Conservation (phyloP, 2,797 vertebrate genomes). For the Nannoperca obscura region DNA sequence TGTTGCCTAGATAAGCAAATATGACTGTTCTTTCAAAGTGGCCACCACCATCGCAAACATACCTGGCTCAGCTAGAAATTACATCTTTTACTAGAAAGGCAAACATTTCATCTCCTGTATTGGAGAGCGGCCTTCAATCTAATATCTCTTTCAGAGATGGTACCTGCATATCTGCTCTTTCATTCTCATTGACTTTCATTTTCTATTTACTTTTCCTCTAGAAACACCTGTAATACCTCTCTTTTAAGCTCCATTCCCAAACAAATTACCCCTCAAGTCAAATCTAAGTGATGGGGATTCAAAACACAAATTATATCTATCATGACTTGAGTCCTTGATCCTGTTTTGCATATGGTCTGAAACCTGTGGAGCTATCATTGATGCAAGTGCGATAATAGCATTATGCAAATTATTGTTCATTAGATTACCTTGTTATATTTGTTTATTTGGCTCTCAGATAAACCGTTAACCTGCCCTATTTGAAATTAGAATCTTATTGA, state of each 20-base stretch:
- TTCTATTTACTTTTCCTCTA: background rate
- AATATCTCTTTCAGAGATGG: background rate
- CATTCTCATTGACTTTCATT: slow-evolving; percentile 2
- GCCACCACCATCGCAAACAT: slow-evolving; percentile 33
- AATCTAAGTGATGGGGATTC: slow-evolving; percentile 31
- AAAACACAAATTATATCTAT: slow-evolving; percentile 41
- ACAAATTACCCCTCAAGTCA: slow-evolving; percentile 35
- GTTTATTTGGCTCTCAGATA: slow-evolving; percentile 65
- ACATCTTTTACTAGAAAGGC: slow-evolving; percentile 13
- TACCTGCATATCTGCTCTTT: background rate
- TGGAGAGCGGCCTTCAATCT: slow-evolving; percentile 25
- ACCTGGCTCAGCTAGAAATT: slow-evolving; percentile 20
- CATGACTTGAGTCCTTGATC: slow-evolving; percentile 30
- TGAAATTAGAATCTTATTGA: slow-evolving; percentile 44
- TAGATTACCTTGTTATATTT: slow-evolving; percentile 65
- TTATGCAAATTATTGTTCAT: slow-evolving; percentile 67
- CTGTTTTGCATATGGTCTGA: slow-evolving; percentile 46
- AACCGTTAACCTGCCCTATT: slow-evolving; percentile 40
- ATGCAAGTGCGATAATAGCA: slow-evolving; percentile 63
- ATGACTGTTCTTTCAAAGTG: slow-evolving; percentile 37
- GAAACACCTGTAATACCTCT: slow-evolving; percentile 9
- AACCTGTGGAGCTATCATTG: slow-evolving; percentile 50
- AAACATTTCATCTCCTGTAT: slow-evolving; percentile 44
- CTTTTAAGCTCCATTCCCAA: slow-evolving; percentile 11
- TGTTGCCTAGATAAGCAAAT: slow-evolving; percentile 51